Conservation (phyloP, 92 coral and sea anemone genomes). For the Epizoanthus illoricatus region DNA sequence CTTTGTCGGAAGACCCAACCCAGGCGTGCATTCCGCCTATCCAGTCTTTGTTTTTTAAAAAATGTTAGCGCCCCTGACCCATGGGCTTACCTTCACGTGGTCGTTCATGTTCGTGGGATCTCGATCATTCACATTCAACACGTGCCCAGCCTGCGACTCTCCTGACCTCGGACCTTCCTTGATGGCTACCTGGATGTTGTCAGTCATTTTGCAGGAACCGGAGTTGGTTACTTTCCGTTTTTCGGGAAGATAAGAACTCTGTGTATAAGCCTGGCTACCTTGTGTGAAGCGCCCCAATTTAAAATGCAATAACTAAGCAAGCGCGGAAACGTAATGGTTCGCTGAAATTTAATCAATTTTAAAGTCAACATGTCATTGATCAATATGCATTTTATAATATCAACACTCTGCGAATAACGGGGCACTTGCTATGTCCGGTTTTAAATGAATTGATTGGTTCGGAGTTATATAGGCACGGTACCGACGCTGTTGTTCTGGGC, state of each 20-base stretch:
- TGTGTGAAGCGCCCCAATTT: background rate
- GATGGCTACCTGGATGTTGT: constrained; percentile 16
- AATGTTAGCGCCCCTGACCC: too few species aligned
- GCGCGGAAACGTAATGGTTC: background rate
- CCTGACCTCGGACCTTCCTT: constrained; percentile 19
- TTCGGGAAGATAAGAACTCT: background rate
- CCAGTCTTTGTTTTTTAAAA: too few species aligned
- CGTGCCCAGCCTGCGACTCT: constrained; percentile 62
- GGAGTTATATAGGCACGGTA: too few species aligned
- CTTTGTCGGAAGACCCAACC: background rate
- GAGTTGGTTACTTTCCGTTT: background rate
- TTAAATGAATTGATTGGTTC: too few species aligned
- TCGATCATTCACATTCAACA: constrained; percentile 60
- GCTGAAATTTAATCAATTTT: constrained; percentile 4
- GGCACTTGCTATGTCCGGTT: too few species aligned
- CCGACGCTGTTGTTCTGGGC: too few species aligned
- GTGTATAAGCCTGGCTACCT: background rate
- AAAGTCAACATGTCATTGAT: background rate
- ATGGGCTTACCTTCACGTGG: constrained; percentile 70
- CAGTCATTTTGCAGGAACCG: constrained; percentile 13
- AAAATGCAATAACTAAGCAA: background rate
- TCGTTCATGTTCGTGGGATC: constrained; percentile 82
- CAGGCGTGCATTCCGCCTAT: too few species aligned
- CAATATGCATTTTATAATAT: too few species aligned
- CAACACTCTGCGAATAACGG: too few species aligned